Base-by-base conservation (phyloP, 2,113 vertebrate species). In the Tonatia bakeri region DNA sequence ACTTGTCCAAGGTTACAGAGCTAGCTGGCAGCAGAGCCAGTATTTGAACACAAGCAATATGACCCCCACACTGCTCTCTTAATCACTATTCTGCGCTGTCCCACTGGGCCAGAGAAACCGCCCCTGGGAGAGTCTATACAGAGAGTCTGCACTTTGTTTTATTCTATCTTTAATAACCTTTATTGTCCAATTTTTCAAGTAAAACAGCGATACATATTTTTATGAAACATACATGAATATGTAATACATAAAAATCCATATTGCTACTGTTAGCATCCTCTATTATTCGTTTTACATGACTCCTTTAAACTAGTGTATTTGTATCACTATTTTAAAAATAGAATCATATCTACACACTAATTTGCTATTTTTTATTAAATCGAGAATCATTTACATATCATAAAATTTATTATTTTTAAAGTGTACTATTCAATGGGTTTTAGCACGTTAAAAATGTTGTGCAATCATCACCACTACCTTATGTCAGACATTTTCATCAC, bases 311-410 rank as follows among this genome's bases (percentile, higher is more conserved):
- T 75, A 79, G 31, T 22, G 33, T 76, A 38, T 86, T 47, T 72
- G 61, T 26, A 36, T 12, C 75, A 82, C 14, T 45, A 52, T 54
- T 84, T 69, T 26, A 13, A 45, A 73, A 87, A n/a, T 73, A 26
- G 3, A 17, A 84, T 70, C 40, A 33, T 59, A 76, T 54, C 52
- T 56, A 50, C 45, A 56, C 45, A 56, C 45, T 86, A 65, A 86
- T 65, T 81, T 84, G 14, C 28, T 80, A 17, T 67, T 96, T 80
- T 90, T 67, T 67, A 82, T 85, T 91, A 97, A 73, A 82, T 59
- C 56, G 28, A 77, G 36, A 76, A 77, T 59, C 36, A 67, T 38
- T 94, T 17, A 38, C 26, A 45, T 31, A 83, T 19, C 54, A 93
- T 87, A 91, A 85, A 82, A 94, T 43, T 85, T 20, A 26, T 69